These are phyloP conservation scores for Myopa testacea DNA, from an alignment of 2,888 invertebrate species.

Conservation along the genomic window DNA sequence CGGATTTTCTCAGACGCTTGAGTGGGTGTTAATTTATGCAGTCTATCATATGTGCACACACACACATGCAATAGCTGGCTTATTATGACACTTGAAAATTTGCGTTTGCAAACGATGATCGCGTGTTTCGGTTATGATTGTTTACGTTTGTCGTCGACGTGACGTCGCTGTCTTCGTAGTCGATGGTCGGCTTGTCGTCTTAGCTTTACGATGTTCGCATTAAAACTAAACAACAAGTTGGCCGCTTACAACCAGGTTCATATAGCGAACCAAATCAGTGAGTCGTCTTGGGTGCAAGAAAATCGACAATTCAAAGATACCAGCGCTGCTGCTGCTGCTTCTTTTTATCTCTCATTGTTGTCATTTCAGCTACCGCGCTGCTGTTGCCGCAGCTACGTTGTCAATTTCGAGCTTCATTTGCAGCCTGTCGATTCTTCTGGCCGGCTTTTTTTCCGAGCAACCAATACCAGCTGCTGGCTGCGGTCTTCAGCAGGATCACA, in stretches of 20 bases:
- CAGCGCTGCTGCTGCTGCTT: slow-evolving; percentile 25
- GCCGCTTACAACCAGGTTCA: slow-evolving; percentile 11
- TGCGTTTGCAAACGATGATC: neutral
- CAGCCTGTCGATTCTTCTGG: slow-evolving; percentile 36
- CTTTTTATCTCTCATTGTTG: slow-evolving; percentile 6
- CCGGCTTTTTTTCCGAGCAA: neutral
- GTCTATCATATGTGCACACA: slow-evolving; percentile 1
- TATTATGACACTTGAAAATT: neutral
- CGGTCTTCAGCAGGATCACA: slow-evolving; percentile 35
- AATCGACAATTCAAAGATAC: slow-evolving; percentile 17
- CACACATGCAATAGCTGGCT: neutral
- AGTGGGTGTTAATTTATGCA: slow-evolving; percentile 65
- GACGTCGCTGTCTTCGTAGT: neutral
- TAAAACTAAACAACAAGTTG: slow-evolving; percentile 25
- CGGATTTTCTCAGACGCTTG: slow-evolving; percentile 29
- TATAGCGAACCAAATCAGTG: neutral
- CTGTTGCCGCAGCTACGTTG: slow-evolving; percentile 18
- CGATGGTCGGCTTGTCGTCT: slow-evolving; percentile 40
- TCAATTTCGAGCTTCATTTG: slow-evolving; percentile 26
- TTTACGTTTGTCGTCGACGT: neutral
- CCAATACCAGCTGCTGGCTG: slow-evolving; percentile 23
- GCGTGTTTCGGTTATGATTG: neutral
- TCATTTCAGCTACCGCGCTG: neutral
- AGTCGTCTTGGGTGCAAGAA: neutral
- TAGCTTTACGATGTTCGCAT: slow-evolving; percentile 24